Evolutionary conservation across 2,888 invertebrate species (phyloP), one percentile per base, ranked within the genome.

Genomic region (Clistopyga incitator): DNA sequence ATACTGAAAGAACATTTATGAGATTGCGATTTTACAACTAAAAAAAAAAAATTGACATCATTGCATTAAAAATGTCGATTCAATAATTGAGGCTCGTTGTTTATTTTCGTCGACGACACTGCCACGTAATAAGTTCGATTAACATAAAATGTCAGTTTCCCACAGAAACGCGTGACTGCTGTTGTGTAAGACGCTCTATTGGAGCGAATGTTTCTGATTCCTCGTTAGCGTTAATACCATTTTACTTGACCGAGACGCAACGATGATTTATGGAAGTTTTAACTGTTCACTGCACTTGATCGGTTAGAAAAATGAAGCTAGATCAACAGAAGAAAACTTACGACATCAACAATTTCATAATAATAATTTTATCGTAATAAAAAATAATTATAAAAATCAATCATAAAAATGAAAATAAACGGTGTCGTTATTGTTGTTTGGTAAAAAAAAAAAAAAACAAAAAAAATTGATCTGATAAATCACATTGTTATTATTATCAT

Each of bases 111-210:
- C 6, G 23, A 18, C 18, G 18, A 25, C 4, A 47, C n/a, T 50
- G 13, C 25, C 67, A 56, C 42, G 72, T 52, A 77, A 82, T 78
- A 72, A 82, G 38, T 59, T 74, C 42, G 77, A 68, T 82, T 74
- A 82, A 61, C 77, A 68, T 82, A 68, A 74, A 67, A 74, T 61
- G 29, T 72, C 42, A 25, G 68, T 42, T 68, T 61, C 67, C 59
- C 42, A 45, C 64, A 20, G 45, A 15, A 64, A 20, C 70, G 68
- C 74, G 75, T 81, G 76, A 68, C 70, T 47, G 25, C 47, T 34
- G 25, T 79, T 72, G 56, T 72, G 65, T 34, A 47, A 79, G 61
- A 54, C 38, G 23, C 23, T 54, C 72, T 11, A 56, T 79, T 56
- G n/a, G 45, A 65, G 72, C 64, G 54, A 13, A 72, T 59, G 13